Percentiles rank a stretch among this genome's conserved stretches.
These are phyloP conservation scores for Murina feae DNA, from an alignment of 2,113 vertebrate species.

Conservation along the genomic window DNA sequence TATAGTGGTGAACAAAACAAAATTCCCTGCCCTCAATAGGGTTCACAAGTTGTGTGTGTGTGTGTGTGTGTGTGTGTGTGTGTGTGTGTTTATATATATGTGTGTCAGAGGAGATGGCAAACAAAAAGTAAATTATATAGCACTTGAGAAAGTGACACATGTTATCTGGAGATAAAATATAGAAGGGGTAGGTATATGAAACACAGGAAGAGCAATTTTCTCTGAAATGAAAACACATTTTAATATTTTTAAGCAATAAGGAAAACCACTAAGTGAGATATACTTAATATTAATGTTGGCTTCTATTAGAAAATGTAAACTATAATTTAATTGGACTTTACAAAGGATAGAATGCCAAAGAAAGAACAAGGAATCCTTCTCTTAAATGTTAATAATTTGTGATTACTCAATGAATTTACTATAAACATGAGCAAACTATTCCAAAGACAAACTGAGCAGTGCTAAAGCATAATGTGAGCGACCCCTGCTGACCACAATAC, in stretches of 20 bases:
- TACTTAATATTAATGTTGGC: background rate
- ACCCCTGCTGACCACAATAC: constrained; percentile 42
- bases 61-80: background rate
- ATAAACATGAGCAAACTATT: background rate
- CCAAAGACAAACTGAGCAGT: background rate
- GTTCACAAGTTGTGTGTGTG: background rate
- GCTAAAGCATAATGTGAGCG: background rate
- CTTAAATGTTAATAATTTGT: constrained; percentile 27
- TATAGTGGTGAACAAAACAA: background rate
- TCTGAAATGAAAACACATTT: constrained; percentile 17
- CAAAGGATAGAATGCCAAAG: background rate
- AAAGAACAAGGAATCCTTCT: background rate
- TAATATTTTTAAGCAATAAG: background rate
- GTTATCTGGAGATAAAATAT: background rate
- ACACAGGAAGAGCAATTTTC: background rate
- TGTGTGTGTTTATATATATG: background rate
- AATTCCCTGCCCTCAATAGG: background rate
- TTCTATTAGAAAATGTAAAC: background rate
- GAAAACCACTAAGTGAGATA: background rate
- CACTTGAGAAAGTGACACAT: background rate
- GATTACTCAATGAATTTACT: background rate
- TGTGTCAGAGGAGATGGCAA: background rate
- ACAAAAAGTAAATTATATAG: background rate
- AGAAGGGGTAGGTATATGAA: background rate
- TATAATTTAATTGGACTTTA: background rate